Evolutionary conservation across 2,113 vertebrate species (phyloP), one percentile per base, ranked within the genome.

Genomic region (Sylvilagus bachmani): DNA sequence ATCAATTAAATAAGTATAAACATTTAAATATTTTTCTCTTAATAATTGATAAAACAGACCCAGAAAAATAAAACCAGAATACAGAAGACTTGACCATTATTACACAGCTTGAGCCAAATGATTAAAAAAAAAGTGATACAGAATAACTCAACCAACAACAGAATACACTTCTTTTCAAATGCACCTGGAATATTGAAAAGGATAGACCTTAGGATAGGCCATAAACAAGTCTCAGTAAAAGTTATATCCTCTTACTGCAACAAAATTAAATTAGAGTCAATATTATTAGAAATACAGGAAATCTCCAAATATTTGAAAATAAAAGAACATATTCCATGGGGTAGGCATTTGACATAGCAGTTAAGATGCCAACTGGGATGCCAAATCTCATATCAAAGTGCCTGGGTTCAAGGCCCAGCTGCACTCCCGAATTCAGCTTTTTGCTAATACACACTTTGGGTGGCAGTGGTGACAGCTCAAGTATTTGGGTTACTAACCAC

Each of bases 1-100:
- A 44, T 80, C 51, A 74, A 93, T 33, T 58, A 73, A 81, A 33
- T 53, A 64, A 87, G 81, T 71, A 83, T 51, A 24, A 33, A 91
- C 3, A 83, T 73, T 64, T 75, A 77, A 79, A 79, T 86, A 51
- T 0, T 9, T 25, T 71, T 94, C 27, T 90, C 69, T 75, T n/a
- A 58, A 27, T 81, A 67, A 90, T 5, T 58, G 29, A 66, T 87
- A 91, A 81, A 61, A 17, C 11, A 21, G 36, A 13, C 31, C n/a
- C 31, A 14, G 61, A 31, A 74, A 70, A 49, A 89, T 51, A 80
- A 67, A 85, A 55, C 64, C 55, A 80, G 29, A 80, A 64, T 44
- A 80, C 1, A 55, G 5, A 90, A 80, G 74, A 53, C 21, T 90
- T 78, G 38, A 78, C 69, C n/a, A 78, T 90, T 85, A 78, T n/a